Percentiles rank a stretch among this genome's conserved stretches.
These are phyloP conservation scores for Centruroides sculpturatus DNA, from an alignment of 1,140 invertebrate species.

Conservation along the genomic window DNA sequence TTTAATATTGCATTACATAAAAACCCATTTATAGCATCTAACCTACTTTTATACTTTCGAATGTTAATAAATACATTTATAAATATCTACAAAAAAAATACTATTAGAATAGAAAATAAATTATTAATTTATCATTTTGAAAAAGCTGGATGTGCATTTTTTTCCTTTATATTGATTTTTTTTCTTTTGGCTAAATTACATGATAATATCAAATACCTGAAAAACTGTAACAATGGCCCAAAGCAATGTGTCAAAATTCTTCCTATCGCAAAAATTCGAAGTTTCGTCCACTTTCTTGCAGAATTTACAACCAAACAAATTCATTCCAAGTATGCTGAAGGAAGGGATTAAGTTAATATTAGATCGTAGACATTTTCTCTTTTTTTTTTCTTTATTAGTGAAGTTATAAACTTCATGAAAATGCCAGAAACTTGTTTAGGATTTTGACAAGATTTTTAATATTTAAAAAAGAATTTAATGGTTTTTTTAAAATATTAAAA, in stretches of 20 bases:
- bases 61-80: not conserved
- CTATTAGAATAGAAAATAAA: not conserved
- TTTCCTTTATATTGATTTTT: too few species aligned
- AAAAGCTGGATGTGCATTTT: not conserved
- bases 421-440: too few species aligned
- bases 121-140: not conserved
- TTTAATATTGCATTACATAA: too few species aligned
- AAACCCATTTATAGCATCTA: too few species aligned
- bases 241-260: slow-evolving; percentile 99
- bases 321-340: slow-evolving; percentile 97
- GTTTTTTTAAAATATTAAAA: too few species aligned
- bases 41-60: too few species aligned
- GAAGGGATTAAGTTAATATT: slow-evolving; percentile 1
- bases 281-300: slow-evolving; percentile 59
- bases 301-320: slow-evolving; percentile 99
- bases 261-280: slow-evolving; percentile 55
- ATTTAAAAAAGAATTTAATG: too few species aligned
- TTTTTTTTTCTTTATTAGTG: too few species aligned
- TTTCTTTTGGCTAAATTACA: not conserved
- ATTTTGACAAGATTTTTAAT: too few species aligned
- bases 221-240: slow-evolving; percentile 99
- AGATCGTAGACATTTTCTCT: too few species aligned
- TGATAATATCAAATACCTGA: slow-evolving; percentile 61
- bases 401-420: too few species aligned
- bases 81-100: not conserved